Evolutionary conservation across 1,140 invertebrate genomes (phyloP), one percentile per base, ranked within the genome.

Genomic region (Atta colombica): DNA sequence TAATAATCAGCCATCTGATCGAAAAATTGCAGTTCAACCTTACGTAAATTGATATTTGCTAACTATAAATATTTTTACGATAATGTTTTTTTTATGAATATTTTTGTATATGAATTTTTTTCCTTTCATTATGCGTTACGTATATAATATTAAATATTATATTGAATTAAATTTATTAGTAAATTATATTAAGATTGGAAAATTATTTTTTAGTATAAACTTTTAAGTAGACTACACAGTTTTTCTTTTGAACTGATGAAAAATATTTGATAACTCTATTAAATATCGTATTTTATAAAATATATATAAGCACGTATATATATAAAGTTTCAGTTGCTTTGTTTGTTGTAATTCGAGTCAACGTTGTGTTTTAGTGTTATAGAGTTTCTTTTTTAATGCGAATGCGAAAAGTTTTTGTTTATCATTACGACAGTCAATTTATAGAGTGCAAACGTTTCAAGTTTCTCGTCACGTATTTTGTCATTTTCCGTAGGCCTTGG

Each of bases 391-490:
- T 71, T 71, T 12, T 45, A 69, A 71, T 31, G n/a, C 25, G 28
- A 4, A 51, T 18, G 65, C 28, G n/a, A 71, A 81, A 71, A 81
- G 78, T 69, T 69, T 51, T 71, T 58, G 51, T 81, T 81, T 55
- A 28, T 58, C 18, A 69, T 45, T 39, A 69, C n/a, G 28, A 14
- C 51, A 58, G 35, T 49, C 10, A 28, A 21, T 71, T 81, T 71
- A 81, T 71, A 35, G 65, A 58, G 66, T 60, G 53, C 21, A 81
- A 81, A 71, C 78, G 55, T 51, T 55, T 84, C 75, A 63, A 18
- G 53, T 68, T 80, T 88, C 81, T 25, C 14, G 71, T 88, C 89
- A 82, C 89, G 89, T 90, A 84, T 82, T 84, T 74, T 25, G 78
- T 86, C 77, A 86, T 88, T 90, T 90, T 77, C 71, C 49, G 61